Evolutionary conservation across 2,888 invertebrate genomes (phyloP), one percentile per base, ranked within the genome.

Genomic region (Seladonia tumulorum): DNA sequence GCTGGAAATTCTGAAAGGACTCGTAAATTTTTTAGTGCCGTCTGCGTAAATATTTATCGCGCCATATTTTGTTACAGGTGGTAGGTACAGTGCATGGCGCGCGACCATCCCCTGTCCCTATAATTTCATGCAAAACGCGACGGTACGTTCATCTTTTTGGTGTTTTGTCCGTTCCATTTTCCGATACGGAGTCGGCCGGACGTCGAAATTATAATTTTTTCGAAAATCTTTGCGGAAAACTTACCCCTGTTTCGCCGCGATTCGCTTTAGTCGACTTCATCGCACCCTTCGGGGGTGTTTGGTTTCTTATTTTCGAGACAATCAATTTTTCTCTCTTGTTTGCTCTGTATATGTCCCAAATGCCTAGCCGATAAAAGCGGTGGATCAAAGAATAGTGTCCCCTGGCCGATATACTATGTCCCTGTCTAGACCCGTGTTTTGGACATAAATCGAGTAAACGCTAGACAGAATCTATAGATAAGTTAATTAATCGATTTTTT

Each of bases 101-200:
- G 14, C 71, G 57, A 77, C 63, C 63, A 63, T 63, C 63, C 63
- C 29, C 29, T 5, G 29, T 63, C 72, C 63, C 77, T 45, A 78
- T 84, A 84, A 83, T 84, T 79, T 83, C 83, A 82, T 83, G 73
- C 78, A 75, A 75, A 84, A 84, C 42, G 49, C 70, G 57, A 77
- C 42, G 73, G 77, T 82, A 82, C 82, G 82, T 84, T 82, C 73
- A 60, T 82, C 73, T 77, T 68, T 66, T 29, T 78, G 82, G 35
- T 35, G 35, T 35, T 84, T 84, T 77, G 77, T 72, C 42, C 57
- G 73, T 76, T 53, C 76, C 29, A 66, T 25, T 76, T 83, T 82
- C 66, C 63, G 76, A 42, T 57, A n/a, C 68, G 73, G 35, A 49
- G 57, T 83, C 12, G 42, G 25, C 53, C 72, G 39, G 18, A 14